A percentile compares a stretch with the other conserved stretches of the same genome.
phyloP scores from a whole-genome alignment of 2,113 vertebrate species.

The Limanda limanda region DNA sequence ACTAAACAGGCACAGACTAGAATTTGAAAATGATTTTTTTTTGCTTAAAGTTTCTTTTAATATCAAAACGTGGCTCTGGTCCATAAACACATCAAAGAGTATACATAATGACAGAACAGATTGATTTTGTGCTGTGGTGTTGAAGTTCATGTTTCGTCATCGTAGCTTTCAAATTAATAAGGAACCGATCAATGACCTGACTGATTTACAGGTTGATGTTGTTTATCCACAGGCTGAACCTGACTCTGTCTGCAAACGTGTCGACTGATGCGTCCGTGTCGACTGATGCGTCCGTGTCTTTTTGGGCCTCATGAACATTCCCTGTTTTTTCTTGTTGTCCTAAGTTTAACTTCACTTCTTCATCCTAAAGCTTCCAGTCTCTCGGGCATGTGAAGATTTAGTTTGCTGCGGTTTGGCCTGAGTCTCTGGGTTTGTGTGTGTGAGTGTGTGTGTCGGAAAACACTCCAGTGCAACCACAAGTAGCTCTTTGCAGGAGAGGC shows the following conservation, averaged over 20 bases:
- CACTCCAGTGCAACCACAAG: conserved; percentile 49
- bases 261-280: too few species aligned
- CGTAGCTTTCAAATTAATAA: too few species aligned
- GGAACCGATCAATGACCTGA: background rate
- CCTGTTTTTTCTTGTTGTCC: conserved; percentile 17
- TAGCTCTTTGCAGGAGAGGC: conserved; percentile 50
- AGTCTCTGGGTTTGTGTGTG: conserved; percentile 27
- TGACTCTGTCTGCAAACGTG: background rate
- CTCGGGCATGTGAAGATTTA: conserved; percentile 50
- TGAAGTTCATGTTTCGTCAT: too few species aligned
- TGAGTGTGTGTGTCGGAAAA: conserved; percentile 47
- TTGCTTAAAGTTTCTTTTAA: too few species aligned
- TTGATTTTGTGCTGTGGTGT: too few species aligned
- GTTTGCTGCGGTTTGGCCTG: conserved; percentile 49
- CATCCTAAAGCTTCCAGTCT: conserved; percentile 35
- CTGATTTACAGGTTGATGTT: background rate
- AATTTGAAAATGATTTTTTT: too few species aligned
- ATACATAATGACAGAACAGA: too few species aligned
- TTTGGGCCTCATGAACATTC: too few species aligned
- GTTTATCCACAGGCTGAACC: background rate
- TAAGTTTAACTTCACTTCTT: conserved; percentile 45
- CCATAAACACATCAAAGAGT: too few species aligned
- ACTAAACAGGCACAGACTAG: too few species aligned
- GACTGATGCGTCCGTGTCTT: too few species aligned
- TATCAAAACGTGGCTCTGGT: too few species aligned